Conservation (phyloP, 2,113 vertebrate genomes). For the Pan troglodytes region NHGRI_mPanTro3-v2.1_pri NC_072409.2:86076501-86077000, state of each 20-base stretch:
- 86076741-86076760: neutral
- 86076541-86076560: neutral
- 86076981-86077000: neutral
- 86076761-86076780: neutral
- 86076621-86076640: neutral
- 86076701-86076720: neutral
- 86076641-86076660: neutral
- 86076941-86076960: neutral
- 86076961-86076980: neutral
- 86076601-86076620: neutral
- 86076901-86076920: neutral
- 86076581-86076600: neutral
- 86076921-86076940: neutral
- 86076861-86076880: neutral
- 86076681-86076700: neutral
- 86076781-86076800: neutral
- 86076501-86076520: neutral
- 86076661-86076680: neutral
- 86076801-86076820: neutral
- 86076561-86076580: neutral
- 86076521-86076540: neutral
- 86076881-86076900: neutral
- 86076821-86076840: neutral
- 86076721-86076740: neutral
- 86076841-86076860: neutral